Percentiles rank a stretch among this genome's conserved stretches.
Evolutionary conservation across 1,140 invertebrate species (phyloP).

Genomic region (Campoletis sonorensis): DNA sequence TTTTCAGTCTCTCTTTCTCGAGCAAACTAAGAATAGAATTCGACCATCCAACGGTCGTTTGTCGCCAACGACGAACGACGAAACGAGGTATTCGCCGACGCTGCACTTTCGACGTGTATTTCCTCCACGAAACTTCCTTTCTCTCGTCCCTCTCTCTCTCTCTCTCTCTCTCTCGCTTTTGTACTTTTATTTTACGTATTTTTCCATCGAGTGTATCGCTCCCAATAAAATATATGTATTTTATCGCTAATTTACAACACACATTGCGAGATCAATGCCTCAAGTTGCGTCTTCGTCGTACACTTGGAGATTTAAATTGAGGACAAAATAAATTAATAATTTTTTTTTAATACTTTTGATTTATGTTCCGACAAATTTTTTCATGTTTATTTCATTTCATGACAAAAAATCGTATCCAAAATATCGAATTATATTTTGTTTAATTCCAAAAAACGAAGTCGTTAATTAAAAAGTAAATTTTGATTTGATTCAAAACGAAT

Average conservation of each 20-base stretch:
- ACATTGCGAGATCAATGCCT: conserved; percentile 15
- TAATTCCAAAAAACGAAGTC: no score
- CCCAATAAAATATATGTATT: neutral
- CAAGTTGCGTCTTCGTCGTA: neutral
- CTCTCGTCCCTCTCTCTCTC: neutral
- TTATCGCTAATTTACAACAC: conserved; percentile 48
- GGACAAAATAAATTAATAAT: conserved; percentile 47
- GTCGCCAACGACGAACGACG: conserved; percentile 46
- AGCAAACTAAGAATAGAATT: conserved; percentile 65
- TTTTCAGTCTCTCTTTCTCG: conserved; percentile 46
- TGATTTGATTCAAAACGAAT: no score
- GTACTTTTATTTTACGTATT: conserved; percentile 52
- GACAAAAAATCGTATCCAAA: no score
- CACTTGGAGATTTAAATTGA: conserved; percentile 19
- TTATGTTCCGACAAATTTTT: no score
- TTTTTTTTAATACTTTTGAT: no score
- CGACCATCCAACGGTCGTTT: conserved; percentile 63
- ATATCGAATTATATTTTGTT: no score
- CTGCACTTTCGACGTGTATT: conserved; percentile 63
- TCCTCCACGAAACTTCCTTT: conserved; percentile 50
- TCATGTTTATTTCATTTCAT: no score
- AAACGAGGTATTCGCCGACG: conserved; percentile 73
- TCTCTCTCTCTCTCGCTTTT: conserved; percentile 47
- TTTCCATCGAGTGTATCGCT: conserved; percentile 44
- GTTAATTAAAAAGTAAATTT: no score